phyloP scores from a whole-genome alignment of 92 coral and sea anemone genomes.

The Virgularia gustaviana region DNA sequence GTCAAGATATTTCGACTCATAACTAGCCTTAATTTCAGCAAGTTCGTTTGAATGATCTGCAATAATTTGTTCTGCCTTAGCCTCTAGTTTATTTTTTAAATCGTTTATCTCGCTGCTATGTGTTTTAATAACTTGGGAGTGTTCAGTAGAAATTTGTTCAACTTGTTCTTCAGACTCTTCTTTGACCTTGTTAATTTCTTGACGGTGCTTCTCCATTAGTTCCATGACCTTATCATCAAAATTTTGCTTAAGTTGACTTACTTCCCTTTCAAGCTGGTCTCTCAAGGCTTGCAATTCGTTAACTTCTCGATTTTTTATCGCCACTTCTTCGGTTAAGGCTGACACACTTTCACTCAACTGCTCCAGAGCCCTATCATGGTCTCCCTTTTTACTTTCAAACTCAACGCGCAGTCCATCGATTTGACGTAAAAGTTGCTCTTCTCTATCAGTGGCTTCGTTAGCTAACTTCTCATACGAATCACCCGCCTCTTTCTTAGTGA shows the following conservation, averaged over 20 bases:
- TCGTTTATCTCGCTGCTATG: conserved; percentile 44
- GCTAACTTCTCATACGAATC: conserved; percentile 71
- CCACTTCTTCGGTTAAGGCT: conserved; percentile 63
- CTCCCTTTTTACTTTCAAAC: conserved; percentile 57
- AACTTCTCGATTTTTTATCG: conserved; percentile 61
- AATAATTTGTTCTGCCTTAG: conserved; percentile 50
- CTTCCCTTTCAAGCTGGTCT: conserved; percentile 62
- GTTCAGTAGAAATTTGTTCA: conserved; percentile 67
- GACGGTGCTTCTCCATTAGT: conserved; percentile 72
- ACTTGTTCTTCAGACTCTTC: conserved; percentile 61
- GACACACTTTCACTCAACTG: conserved; percentile 58
- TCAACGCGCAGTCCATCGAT: conserved; percentile 64
- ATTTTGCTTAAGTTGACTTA: conserved; percentile 60
- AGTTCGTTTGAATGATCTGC: conserved; percentile 58
- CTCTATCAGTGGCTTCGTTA: conserved; percentile 80
- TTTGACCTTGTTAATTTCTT: conserved; percentile 66
- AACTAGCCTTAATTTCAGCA: conserved; percentile 69
- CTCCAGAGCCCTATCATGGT: conserved; percentile 55
- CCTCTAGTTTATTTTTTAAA: conserved; percentile 62
- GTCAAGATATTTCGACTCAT: conserved; percentile 69
- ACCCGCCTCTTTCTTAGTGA: conserved; percentile 79
- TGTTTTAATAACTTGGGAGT: conserved; percentile 56
- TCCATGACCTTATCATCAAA: conserved; percentile 76
- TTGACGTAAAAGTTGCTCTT: conserved; percentile 65
- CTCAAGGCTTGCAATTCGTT: conserved; percentile 74